phyloP scores from a whole-genome alignment of 2,888 invertebrate species.

The Alentia gelatinosa region DNA sequence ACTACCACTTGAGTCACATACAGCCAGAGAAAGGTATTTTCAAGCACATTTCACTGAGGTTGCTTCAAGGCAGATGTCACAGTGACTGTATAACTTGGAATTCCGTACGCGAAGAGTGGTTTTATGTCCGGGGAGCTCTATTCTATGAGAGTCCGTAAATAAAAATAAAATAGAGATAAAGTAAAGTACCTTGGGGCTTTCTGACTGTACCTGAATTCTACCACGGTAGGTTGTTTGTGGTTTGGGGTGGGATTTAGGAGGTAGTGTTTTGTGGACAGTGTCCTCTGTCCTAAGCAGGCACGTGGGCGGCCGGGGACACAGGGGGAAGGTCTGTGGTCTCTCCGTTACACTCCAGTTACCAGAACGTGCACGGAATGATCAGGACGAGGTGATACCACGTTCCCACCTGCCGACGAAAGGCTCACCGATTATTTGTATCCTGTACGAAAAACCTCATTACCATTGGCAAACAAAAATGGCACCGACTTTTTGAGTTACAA shows the following conservation, averaged over 20 bases:
- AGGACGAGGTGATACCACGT: neutral
- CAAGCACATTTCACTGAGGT: too few relatives aligned
- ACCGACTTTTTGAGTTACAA: neutral
- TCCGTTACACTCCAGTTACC: neutral
- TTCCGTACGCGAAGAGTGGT: too few relatives aligned
- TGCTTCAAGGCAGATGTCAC: too few relatives aligned
- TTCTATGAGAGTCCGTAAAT: neutral
- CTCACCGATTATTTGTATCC: neutral
- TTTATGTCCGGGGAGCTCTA: too few relatives aligned
- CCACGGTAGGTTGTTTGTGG: too few relatives aligned
- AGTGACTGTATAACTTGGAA: too few relatives aligned
- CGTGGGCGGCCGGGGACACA: neutral
- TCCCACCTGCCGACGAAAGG: neutral
- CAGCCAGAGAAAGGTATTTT: too few relatives aligned
- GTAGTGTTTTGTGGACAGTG: neutral
- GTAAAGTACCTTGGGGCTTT: neutral
- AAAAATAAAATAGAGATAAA: neutral
- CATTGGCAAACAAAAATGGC: neutral
- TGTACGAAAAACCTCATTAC: neutral
- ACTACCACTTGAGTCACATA: too few relatives aligned
- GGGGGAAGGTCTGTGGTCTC: neutral
- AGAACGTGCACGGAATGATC: neutral
- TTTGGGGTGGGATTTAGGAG: neutral
- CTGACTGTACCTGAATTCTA: neutral
- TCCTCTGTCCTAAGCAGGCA: too few relatives aligned